Evolutionary conservation across 2,797 vertebrate genomes (phyloP).

Genomic region (Gymnothorax javanicus): DNA sequence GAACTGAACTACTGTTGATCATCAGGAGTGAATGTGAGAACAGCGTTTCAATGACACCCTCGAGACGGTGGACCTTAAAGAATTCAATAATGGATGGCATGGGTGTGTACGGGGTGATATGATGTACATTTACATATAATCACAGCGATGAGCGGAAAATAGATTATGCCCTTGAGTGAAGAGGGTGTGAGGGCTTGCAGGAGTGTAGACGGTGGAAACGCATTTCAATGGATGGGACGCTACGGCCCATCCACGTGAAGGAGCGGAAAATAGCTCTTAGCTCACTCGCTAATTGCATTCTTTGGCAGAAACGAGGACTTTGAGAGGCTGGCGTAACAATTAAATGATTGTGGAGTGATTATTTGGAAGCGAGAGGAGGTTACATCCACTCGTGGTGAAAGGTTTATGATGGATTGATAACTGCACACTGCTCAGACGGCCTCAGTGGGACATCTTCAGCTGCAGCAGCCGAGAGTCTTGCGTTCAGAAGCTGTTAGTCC

Average conservation of each 20-base stretch:
- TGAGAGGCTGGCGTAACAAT: not conserved
- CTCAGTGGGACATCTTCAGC: not conserved
- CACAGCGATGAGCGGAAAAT: not conserved
- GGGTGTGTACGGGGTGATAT: not conserved
- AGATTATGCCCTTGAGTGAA: conserved; percentile 5
- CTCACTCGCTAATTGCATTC: conserved; percentile 8
- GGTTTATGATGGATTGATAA: not conserved
- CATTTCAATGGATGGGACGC: too few species aligned
- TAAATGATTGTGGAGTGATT: conserved; percentile 18
- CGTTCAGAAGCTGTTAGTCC: not conserved
- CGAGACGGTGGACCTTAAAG: too few species aligned
- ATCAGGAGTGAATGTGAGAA: too few species aligned
- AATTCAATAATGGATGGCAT: too few species aligned
- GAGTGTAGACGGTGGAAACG: not conserved
- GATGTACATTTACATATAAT: conserved; percentile 16
- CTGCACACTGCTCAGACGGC: not conserved
- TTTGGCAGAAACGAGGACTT: not conserved
- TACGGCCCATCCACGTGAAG: not conserved
- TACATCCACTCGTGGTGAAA: not conserved
- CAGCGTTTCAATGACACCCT: too few species aligned
- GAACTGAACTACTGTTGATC: too few species aligned
- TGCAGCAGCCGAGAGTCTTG: not conserved
- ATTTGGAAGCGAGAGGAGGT: not conserved
- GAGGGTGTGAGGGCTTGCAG: not conserved
- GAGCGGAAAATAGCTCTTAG: not conserved